Conservation (phyloP, 1,140 invertebrate genomes). For the Anastrepha obliqua region DNA sequence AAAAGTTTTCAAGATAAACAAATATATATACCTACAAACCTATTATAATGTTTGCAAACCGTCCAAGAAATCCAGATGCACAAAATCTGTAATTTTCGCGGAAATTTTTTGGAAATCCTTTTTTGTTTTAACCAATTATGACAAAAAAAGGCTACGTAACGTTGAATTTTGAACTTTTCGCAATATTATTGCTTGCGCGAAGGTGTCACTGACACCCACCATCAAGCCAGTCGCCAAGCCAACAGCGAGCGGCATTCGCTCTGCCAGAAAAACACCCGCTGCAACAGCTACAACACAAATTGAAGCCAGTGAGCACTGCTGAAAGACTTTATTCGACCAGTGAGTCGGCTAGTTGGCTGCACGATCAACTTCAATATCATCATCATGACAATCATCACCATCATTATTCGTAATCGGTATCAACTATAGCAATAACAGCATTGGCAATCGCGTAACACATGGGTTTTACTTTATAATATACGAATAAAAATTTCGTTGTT, state of each 20-base stretch:
- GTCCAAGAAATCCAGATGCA: too few relatives aligned
- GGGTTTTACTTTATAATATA: conserved; percentile 17
- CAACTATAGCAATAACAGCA: not conserved
- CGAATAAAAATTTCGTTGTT: conserved; percentile 30
- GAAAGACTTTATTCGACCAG: conserved; percentile 36
- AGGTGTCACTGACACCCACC: conserved; percentile 52
- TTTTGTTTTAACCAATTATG: not conserved
- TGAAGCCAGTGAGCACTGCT: not conserved
- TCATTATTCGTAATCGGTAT: conserved; percentile 9
- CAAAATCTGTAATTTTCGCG: not conserved
- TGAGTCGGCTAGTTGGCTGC: conserved; percentile 20
- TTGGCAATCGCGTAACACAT: conserved; percentile 6
- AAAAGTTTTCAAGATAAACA: too few relatives aligned
- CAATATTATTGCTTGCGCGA: conserved; percentile 34
- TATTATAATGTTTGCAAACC: too few relatives aligned
- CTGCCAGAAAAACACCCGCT: conserved; percentile 20
- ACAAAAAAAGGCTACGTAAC: not conserved
- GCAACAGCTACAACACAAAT: not conserved
- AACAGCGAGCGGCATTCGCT: not conserved
- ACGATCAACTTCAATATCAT: conserved; percentile 36
- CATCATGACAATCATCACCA: conserved; percentile 8
- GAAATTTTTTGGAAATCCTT: not conserved
- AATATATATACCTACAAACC: too few relatives aligned
- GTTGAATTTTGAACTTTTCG: conserved; percentile 37
- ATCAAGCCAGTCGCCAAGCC: conserved; percentile 14